Conservation (phyloP, 2,888 invertebrate genomes). For the Agrotis segetum region DNA sequence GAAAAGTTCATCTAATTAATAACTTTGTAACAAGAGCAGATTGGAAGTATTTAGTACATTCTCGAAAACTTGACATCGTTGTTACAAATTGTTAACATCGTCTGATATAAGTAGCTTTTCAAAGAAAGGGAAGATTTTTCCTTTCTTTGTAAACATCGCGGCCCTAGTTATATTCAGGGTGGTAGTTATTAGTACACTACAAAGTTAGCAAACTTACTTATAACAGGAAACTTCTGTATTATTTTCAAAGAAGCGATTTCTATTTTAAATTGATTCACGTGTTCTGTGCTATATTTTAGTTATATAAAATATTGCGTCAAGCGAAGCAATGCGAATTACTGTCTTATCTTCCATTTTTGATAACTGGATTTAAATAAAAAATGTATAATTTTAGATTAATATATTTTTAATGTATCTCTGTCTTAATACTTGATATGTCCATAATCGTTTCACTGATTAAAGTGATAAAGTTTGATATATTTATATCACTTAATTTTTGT, state of each 20-base stretch:
- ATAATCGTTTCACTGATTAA: not conserved
- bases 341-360: slow-evolving; percentile 12
- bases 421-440: slow-evolving; percentile 17
- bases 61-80: not conserved
- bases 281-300: slow-evolving; percentile 6
- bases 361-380: slow-evolving; percentile 33
- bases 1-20: not conserved
- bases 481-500: slow-evolving; percentile 58
- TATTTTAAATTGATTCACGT: slow-evolving; percentile 2
- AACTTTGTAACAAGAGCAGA: not conserved
- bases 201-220: not conserved
- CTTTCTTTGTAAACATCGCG: not conserved
- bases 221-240: not conserved
- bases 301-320: slow-evolving; percentile 6
- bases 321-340: slow-evolving; percentile 34
- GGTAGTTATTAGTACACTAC: not conserved
- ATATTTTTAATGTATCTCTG: slow-evolving; percentile 22
- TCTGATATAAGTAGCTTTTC: not conserved
- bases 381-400: slow-evolving; percentile 26
- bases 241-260: slow-evolving; percentile 1
- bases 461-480: slow-evolving; percentile 6
- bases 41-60: not conserved
- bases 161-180: not conserved
- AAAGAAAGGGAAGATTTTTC: not conserved
- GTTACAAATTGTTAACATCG: not conserved